Evolutionary conservation across 2,888 invertebrate genomes (phyloP).

Genomic region (Polymixis lichenea): DNA sequence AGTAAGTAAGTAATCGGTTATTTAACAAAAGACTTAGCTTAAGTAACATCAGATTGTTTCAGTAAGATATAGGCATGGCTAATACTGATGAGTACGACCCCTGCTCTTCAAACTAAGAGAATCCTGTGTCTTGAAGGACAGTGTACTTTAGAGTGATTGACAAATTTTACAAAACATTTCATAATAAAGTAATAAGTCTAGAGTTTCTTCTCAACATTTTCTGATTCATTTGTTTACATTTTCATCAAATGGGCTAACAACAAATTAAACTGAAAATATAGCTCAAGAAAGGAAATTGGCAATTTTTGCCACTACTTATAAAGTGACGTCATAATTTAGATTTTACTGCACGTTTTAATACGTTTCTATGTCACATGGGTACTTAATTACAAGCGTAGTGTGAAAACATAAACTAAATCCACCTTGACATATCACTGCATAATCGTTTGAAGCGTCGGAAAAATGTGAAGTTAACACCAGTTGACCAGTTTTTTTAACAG

Average conservation of each 20-base stretch:
- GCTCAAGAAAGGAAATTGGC: not conserved
- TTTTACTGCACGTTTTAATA: not conserved
- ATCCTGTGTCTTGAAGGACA: too few relatives aligned
- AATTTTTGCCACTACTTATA: not conserved
- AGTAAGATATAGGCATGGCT: too few relatives aligned
- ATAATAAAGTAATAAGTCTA: too few relatives aligned
- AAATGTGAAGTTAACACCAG: constrained; percentile 1
- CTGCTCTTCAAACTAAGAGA: too few relatives aligned
- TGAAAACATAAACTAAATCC: constrained; percentile 9
- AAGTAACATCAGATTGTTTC: too few relatives aligned
- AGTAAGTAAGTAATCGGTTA: too few relatives aligned
- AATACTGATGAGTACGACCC: too few relatives aligned
- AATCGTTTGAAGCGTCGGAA: not conserved
- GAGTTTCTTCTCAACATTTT: not conserved
- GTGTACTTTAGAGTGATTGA: too few relatives aligned
- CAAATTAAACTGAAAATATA: not conserved
- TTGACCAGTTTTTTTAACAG: constrained; percentile 4
- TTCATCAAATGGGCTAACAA: too few relatives aligned
- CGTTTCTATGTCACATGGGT: not conserved
- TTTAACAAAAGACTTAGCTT: too few relatives aligned
- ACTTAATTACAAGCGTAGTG: not conserved
- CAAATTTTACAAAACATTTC: too few relatives aligned
- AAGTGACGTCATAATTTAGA: not conserved
- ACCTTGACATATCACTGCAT: constrained; percentile 13
- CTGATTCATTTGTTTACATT: not conserved